Evolutionary conservation across 2,113 vertebrate species (phyloP).

Genomic region (Camelus bactrianus): DNA sequence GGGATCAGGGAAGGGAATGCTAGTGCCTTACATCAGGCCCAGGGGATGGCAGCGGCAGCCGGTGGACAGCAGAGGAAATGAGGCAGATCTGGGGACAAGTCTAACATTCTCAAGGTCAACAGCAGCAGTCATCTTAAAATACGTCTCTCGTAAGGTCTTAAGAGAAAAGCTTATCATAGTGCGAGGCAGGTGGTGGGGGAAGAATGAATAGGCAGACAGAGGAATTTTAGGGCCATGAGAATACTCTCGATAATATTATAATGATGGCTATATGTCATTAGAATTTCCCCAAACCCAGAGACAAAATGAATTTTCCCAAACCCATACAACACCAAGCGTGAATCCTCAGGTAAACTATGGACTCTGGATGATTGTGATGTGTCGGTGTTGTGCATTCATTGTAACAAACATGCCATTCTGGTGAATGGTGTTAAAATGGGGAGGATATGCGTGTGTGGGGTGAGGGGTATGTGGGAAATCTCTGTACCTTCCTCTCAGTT

Average conservation of each 20-base stretch:
- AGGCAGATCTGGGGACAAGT: background rate
- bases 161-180: background rate
- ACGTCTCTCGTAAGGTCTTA: background rate
- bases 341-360: background rate
- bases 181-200: accelerated
- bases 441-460: too few species aligned
- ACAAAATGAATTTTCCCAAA: background rate
- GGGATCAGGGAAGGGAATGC: background rate
- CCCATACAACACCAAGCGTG: background rate
- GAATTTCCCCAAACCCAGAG: background rate
- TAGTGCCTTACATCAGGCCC: background rate
- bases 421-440: background rate
- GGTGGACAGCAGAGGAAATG: background rate
- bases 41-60: background rate
- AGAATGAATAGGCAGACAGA: background rate
- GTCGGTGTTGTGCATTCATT: too few species aligned
- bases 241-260: background rate
- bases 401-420: background rate
- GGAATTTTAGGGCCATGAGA: background rate
- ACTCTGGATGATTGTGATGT: background rate
- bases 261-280: background rate
- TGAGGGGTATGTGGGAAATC: background rate
- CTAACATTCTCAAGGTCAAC: background rate
- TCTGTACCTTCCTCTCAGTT: background rate
- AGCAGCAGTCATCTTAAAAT: background rate